Conservation (phyloP, 1,140 invertebrate species). For the Danaus melanippus region DNA sequence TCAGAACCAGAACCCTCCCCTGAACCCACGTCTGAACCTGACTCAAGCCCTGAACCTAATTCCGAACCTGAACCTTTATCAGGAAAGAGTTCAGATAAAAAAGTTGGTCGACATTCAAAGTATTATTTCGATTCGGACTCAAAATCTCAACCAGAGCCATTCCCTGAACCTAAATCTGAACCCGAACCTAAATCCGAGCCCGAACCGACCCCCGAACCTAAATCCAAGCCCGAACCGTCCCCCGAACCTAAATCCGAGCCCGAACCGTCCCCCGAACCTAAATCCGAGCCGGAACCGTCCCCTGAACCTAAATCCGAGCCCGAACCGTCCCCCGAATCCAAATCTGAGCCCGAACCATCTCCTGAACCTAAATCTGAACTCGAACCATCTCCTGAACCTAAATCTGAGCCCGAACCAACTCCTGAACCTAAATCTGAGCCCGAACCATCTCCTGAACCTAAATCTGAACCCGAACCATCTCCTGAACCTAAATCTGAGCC, state of each 20-base stretch:
- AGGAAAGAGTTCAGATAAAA: not conserved
- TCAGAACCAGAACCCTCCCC: conserved; percentile 29
- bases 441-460: conserved; percentile 53
- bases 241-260: conserved; percentile 63
- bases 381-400: conserved; percentile 55
- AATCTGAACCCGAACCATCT: conserved; percentile 50
- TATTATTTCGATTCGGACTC: conserved; percentile 33
- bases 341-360: conserved; percentile 55
- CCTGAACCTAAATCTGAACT: conserved; percentile 64
- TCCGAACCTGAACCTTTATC: conserved; percentile 19
- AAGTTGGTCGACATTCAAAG: not conserved
- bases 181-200: conserved; percentile 36
- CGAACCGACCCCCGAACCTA: conserved; percentile 60
- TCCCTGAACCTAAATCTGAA: conserved; percentile 51
- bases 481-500: conserved; percentile 58
- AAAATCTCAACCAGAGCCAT: conserved; percentile 25
- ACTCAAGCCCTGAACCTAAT: conserved; percentile 11
- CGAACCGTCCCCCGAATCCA: conserved; percentile 51
- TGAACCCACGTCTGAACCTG: conserved; percentile 17
- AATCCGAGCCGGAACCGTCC: conserved; percentile 66
- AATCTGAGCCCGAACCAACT: conserved; percentile 62
- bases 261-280: conserved; percentile 62
- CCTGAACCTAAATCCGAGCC: conserved; percentile 66
- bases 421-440: conserved; percentile 69
- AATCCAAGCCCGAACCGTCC: conserved; percentile 49